Evolutionary conservation across 2,888 invertebrate species (phyloP), one percentile per base, ranked within the genome.

Genomic region (Melangyna quadrimaculata): DNA sequence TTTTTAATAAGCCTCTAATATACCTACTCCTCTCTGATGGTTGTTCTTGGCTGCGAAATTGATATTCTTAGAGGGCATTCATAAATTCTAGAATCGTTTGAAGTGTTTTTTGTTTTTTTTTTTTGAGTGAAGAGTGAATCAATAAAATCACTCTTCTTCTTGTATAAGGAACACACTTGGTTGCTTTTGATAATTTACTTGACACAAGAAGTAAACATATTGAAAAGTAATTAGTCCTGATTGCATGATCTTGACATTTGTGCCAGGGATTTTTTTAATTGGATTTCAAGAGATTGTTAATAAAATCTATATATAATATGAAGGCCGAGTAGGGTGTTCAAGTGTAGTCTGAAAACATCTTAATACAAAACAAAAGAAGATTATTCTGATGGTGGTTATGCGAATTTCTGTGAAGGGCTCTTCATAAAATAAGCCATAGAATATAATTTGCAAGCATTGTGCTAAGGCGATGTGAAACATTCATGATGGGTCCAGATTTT

Each of bases 201-300:
- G n/a, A 63, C 17, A 63, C 17, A 29, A 17, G 27, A 4, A 10
- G 40, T 59, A 35, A 59, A 22, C n/a, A n/a, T 35, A 40, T 61
- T 61, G 61, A 40, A 40, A 40, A 27, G 61, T 61, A 61, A 61
- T 61, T 61, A 37, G 40, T 61, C 4, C 10, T 40, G 40, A 61
- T 61, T 61, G 27, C n/a, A 17, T 40, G 37, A 22, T 61, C 40
- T 61, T 61, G 61, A 61, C 45, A 40, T 32, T 65, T 65, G n/a
- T n/a, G n/a, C n/a, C n/a, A n/a, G 32, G 7, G 43, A 43, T n/a
- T 61, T 63, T 40, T 43, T 27, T 43, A n/a, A 61, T 63, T 59
- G 59, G 59, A 37, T 37, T 35, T 14, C 19, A 12, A 10, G 3
- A 10, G 10, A 22, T 22, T 48, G 27, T 27, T 4, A 27, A 27